A percentile compares a stretch with the other conserved stretches of the same genome.
Evolutionary conservation across 2,797 vertebrate genomes (phyloP).

Genomic region (Anas acuta): DNA sequence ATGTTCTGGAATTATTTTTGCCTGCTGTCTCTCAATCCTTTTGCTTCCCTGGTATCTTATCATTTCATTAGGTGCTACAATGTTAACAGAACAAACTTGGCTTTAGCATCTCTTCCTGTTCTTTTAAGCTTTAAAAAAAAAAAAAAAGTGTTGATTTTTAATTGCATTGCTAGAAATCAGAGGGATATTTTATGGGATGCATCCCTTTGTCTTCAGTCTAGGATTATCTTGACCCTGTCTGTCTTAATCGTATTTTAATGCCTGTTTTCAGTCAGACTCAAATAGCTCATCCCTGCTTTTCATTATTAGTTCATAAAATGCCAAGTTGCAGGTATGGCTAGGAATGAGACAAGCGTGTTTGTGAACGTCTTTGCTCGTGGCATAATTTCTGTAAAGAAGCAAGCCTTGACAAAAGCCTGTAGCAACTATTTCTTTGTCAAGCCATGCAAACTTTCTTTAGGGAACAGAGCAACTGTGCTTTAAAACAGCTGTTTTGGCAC

Average conservation of each 20-base stretch:
- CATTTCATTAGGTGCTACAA: not conserved
- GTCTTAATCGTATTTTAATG: not conserved
- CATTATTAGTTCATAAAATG: not conserved
- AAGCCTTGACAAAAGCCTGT: not conserved
- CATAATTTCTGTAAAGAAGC: not conserved
- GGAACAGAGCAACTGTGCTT: not conserved
- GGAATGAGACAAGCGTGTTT: not conserved
- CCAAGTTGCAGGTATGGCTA: not conserved
- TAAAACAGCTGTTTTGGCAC: not conserved
- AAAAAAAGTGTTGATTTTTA: not conserved
- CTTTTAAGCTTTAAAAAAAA: not conserved
- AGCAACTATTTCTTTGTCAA: not conserved
- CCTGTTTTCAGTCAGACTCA: not conserved
- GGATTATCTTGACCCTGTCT: not conserved
- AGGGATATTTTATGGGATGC: not conserved
- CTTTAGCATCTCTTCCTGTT: not conserved
- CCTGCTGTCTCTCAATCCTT: not conserved
- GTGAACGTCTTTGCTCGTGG: not conserved
- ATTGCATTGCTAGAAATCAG: not conserved
- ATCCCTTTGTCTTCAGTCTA: not conserved
- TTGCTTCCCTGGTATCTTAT: not conserved
- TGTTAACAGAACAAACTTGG: not conserved
- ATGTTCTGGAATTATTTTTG: slow-evolving; percentile 23
- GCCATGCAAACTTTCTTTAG: not conserved
- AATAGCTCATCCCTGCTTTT: not conserved